These are phyloP conservation scores for Morelia viridis DNA, from an alignment of 2,797 vertebrate genomes.

Conservation along the genomic window DNA sequence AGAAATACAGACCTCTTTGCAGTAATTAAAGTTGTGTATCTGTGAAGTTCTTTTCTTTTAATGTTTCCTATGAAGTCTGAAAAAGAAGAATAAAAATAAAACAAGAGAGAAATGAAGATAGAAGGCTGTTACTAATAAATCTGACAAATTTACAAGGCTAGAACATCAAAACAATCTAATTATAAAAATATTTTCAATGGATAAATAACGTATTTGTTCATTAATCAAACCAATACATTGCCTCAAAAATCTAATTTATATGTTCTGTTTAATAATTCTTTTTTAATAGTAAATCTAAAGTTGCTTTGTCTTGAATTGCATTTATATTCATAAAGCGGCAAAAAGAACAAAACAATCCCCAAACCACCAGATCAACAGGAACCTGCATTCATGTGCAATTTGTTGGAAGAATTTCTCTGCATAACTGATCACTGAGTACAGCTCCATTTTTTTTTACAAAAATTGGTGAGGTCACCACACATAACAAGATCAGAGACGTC, in stretches of 20 bases:
- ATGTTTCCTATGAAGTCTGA: background rate
- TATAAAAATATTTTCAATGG: constrained; percentile 14
- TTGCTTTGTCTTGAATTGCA: background rate
- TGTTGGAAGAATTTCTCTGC: background rate
- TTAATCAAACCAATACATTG: background rate
- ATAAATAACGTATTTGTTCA: constrained; percentile 9
- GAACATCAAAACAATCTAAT: background rate
- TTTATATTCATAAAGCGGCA: background rate
- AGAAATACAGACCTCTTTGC: background rate
- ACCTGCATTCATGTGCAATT: background rate
- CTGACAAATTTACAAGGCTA: constrained; percentile 1
- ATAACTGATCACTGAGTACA: background rate
- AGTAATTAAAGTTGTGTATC: background rate
- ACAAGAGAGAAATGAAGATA: background rate
- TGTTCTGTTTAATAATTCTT: background rate
- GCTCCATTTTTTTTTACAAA: background rate
- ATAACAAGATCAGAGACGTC: background rate
- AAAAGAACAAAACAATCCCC: background rate
- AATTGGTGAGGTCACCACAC: background rate
- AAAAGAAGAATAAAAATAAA: background rate
- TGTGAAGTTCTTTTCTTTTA: background rate
- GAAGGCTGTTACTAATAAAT: background rate
- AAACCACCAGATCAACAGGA: background rate
- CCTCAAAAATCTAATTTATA: background rate
- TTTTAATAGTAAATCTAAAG: background rate